These are phyloP conservation scores for Tretioscincus oriximinensis DNA, from an alignment of 2,113 vertebrate species.

Conservation along the genomic window DNA sequence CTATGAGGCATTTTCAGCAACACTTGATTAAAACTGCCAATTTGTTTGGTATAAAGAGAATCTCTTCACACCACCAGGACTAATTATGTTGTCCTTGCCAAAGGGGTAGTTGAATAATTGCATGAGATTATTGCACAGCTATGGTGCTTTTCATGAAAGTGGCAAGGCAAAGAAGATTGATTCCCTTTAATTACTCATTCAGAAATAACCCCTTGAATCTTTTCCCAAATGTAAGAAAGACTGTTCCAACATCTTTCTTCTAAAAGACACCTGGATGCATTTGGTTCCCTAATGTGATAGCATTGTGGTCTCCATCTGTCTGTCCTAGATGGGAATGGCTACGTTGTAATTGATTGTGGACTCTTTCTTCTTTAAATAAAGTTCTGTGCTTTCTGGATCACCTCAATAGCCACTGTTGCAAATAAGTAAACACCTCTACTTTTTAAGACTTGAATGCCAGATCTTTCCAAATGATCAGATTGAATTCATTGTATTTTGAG, in stretches of 20 bases:
- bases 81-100: conserved; percentile 82
- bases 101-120: conserved; percentile 83
- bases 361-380: conserved; percentile 44
- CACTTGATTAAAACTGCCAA: conserved; percentile 79
- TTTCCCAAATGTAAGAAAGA: conserved; percentile 68
- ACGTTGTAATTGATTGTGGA: conserved; percentile 57
- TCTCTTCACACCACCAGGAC: conserved; percentile 77
- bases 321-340: conserved; percentile 54
- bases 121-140: conserved; percentile 76
- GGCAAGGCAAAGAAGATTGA: conserved; percentile 80
- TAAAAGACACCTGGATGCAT: conserved; percentile 61
- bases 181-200: conserved; percentile 83
- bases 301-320: conserved; percentile 31
- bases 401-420: conserved; percentile 41
- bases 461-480: background rate
- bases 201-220: conserved; percentile 70
- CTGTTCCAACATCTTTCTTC: conserved; percentile 72
- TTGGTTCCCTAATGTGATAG: conserved; percentile 66
- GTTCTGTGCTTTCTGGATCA: conserved; percentile 44
- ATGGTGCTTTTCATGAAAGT: conserved; percentile 74
- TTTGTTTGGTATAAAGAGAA: conserved; percentile 80
- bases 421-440: conserved; percentile 13
- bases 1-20: conserved; percentile 80
- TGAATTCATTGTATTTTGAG: conserved; percentile 36
- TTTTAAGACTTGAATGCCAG: conserved; percentile 42